Evolutionary conservation across 2,797 vertebrate species (phyloP), one percentile per base, ranked within the genome.

Genomic region (Capromys pilorides): DNA sequence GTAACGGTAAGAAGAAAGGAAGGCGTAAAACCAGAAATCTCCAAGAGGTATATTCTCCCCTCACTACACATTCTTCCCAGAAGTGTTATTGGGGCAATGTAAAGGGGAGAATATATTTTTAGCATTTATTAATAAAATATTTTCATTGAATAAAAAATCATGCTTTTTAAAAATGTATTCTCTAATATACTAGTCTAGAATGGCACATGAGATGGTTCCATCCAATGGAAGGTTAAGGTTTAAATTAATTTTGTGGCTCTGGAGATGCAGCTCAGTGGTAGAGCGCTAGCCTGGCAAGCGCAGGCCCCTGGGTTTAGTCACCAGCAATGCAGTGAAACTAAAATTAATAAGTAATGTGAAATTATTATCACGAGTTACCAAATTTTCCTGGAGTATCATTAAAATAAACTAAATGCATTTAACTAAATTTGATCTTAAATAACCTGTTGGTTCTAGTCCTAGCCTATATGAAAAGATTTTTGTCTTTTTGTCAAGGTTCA

Each of bases 1-100:
- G 99, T 99, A 83, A 99, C 99, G 97, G 99, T 99, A 98, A 98
- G 98, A 95, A 97, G 81, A 8, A 0, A 86, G 64, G 96, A 97
- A 93, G 3, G 26, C 86, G 95, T 69, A 95, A 88, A 28, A 78
- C 90, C 4, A 66, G 92, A 96, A 90, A n/a, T 2, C 93, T 81
- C 51, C 88, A 85, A 71, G 83, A 97, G 77, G 91, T 86, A 93
- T 94, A 62, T 7, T 88, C 45, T 96, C 92, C 94, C 96, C 96
- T 95, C 94, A 39, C 94, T 95, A 69, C 77, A 31, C 2, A 0
- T 93, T 93, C 51, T 92, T 95, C 96, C 94, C 87, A 0, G 11
- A 57, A 91, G 36, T 96, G 84, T 95, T 88, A 80, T 93, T 96
- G 96, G 97, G 95, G 95, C 88, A 93, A 85, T 87, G 28, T 79